Evolutionary conservation across 2,113 vertebrate genomes (phyloP), one percentile per base, ranked within the genome.

Genomic region (Colaptes auratus): DNA sequence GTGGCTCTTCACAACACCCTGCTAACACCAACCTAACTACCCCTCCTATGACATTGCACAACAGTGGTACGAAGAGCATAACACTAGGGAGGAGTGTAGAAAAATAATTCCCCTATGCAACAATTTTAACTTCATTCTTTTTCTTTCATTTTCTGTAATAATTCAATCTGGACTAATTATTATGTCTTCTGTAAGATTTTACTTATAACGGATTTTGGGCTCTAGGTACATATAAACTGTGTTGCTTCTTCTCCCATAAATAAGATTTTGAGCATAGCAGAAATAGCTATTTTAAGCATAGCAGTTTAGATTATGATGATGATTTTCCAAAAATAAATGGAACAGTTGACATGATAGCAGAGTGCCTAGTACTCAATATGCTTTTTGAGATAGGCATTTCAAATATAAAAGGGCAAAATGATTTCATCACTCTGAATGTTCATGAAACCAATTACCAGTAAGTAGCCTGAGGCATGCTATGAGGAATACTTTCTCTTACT

Each of bases 381-480:
- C 3, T 82, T 91, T 79, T 74, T 44, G 33, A 92, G 42, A 59
- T 5, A 92, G 42, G 20, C 52, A 64, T 90, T 94, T 91, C 44
- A 78, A 89, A 70, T 73, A 92, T 50, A 88, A 94, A 79, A 61
- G 59, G 39, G 27, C 28, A 80, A 92, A 86, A 82, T 18, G 0
- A 66, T 85, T 95, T 89, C 46, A 85, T 70, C n/a, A 13, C 46
- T 70, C n/a, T 55, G 79, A 87, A 87, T 66, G 72, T 60, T 88
- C 82, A 35, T 72, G 55, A 86, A 95, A 95, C 42, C 83, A 86
- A 88, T 94, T 88, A 89, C 56, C 67, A 86, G 58, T 59, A 93
- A 76, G 64, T 88, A 93, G 56, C 85, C 72, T 36, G 46, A 80
- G 60, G 82, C 75, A 90, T 93, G 36, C 72, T 82, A n/a, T 42